These are phyloP conservation scores for Ahaetulla prasina DNA, from an alignment of 2,113 vertebrate genomes.

Conservation along the genomic window DNA sequence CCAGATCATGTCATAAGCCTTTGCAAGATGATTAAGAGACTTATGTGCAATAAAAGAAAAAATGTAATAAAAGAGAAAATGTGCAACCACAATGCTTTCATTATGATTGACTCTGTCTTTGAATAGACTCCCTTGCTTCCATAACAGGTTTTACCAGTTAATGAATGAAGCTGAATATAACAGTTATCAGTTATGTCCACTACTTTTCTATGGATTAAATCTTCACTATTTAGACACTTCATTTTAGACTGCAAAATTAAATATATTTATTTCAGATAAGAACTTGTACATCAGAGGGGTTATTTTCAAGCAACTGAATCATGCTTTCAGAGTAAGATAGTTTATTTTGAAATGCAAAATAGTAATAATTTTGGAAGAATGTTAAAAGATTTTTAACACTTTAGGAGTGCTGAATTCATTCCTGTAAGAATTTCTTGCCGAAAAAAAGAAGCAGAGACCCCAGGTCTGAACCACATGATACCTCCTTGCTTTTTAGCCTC, in stretches of 20 bases:
- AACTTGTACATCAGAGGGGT: not conserved
- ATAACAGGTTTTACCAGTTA: not conserved
- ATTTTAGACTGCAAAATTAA: not conserved
- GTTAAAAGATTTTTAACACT: not conserved
- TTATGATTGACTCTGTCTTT: not conserved
- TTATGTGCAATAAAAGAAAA: not conserved
- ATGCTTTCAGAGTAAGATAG: not conserved
- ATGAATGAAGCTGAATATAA: not conserved
- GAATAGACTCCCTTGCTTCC: not conserved
- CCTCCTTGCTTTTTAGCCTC: not conserved
- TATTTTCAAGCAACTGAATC: not conserved
- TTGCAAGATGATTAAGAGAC: not conserved
- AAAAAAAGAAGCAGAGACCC: not conserved
- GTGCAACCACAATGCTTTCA: not conserved
- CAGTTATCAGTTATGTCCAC: not conserved
- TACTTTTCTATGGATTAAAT: not conserved
- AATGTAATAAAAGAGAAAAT: not conserved
- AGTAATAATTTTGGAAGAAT: not conserved
- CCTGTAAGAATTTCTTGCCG: not conserved
- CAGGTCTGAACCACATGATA: not conserved
- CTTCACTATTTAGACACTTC: not conserved
- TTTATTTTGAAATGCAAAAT: not conserved
- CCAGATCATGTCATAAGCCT: not conserved
- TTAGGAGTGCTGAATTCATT: not conserved
- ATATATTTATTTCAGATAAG: not conserved